These are phyloP conservation scores for Xiphorhynchus elegans DNA, from an alignment of 2,113 vertebrate genomes.

Conservation along the genomic window DNA sequence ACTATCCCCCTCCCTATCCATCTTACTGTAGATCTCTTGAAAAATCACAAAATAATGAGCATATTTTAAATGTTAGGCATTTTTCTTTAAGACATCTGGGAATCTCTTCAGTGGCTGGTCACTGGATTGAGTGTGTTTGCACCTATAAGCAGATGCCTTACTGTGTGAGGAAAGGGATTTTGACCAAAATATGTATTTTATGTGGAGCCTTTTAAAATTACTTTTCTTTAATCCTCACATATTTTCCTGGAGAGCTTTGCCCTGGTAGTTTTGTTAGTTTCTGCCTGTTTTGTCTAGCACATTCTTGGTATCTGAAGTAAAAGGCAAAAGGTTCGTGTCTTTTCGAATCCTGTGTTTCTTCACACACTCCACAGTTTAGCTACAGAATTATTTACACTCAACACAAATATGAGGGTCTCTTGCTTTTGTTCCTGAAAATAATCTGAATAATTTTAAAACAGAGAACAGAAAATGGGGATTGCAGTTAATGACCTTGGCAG, in stretches of 20 bases:
- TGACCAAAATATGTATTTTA: conserved; percentile 66
- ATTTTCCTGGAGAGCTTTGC: conserved; percentile 63
- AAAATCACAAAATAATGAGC: conserved; percentile 62
- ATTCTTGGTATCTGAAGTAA: conserved; percentile 57
- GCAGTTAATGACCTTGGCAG: neutral
- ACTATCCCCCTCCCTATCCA: conserved; percentile 28
- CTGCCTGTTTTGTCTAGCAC: conserved; percentile 57
- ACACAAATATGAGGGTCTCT: neutral
- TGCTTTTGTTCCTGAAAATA: conserved; percentile 12
- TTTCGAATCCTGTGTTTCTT: neutral
- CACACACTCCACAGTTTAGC: neutral
- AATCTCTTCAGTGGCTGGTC: conserved; percentile 76
- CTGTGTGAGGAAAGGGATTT: conserved; percentile 67
- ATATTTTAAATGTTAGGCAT: conserved; percentile 78
- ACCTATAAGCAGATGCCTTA: conserved; percentile 58
- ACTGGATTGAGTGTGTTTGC: conserved; percentile 69
- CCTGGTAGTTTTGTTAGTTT: conserved; percentile 39
- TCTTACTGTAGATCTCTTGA: conserved; percentile 65
- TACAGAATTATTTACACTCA: conserved; percentile 1
- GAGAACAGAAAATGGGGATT: neutral
- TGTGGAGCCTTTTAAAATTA: conserved; percentile 63
- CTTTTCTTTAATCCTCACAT: conserved; percentile 57
- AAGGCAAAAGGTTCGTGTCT: neutral
- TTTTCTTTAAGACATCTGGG: conserved; percentile 83
- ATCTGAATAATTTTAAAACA: neutral